These are phyloP conservation scores for Colletes gigas DNA, from an alignment of 1,140 invertebrate genomes.

Conservation along the genomic window DNA sequence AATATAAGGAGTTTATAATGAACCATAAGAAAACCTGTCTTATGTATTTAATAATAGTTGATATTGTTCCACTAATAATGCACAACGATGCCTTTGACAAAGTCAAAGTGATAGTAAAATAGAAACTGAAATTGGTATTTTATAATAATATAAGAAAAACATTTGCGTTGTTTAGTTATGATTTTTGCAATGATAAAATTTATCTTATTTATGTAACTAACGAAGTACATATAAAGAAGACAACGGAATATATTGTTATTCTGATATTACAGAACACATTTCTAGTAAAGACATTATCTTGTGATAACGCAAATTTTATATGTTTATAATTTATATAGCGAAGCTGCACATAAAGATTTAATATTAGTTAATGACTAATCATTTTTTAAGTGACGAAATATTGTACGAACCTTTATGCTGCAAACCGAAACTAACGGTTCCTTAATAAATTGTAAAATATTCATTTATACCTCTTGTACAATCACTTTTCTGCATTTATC, in stretches of 20 bases:
- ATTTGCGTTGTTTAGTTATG: conserved; percentile 17
- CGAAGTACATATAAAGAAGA: background rate
- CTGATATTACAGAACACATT: conserved; percentile 12
- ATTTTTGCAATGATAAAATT: conserved; percentile 4
- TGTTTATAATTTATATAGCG: conserved; percentile 53
- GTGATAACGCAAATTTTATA: conserved; percentile 58
- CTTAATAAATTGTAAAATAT: conserved; percentile 6
- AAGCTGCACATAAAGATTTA: background rate
- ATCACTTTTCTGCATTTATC: background rate
- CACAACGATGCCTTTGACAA: conserved; percentile 17
- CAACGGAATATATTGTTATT: background rate
- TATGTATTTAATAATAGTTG: conserved; percentile 9
- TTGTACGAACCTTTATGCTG: conserved; percentile 4
- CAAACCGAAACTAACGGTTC: background rate
- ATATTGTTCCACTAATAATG: conserved; percentile 3
- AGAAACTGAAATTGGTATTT: conserved; percentile 8
- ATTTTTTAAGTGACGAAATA: background rate
- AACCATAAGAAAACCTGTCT: background rate
- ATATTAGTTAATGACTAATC: conserved; percentile 5
- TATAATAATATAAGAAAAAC: conserved; percentile 10
- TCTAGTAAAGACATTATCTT: conserved; percentile 42
- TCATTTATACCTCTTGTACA: conserved; percentile 9
- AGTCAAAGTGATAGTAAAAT: conserved; percentile 8
- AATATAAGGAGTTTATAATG: conserved; percentile 7
- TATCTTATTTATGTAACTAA: conserved; percentile 12